These are phyloP conservation scores for Zaprionus nigranus DNA, from an alignment of 1,140 invertebrate species.

Conservation along the genomic window DNA sequence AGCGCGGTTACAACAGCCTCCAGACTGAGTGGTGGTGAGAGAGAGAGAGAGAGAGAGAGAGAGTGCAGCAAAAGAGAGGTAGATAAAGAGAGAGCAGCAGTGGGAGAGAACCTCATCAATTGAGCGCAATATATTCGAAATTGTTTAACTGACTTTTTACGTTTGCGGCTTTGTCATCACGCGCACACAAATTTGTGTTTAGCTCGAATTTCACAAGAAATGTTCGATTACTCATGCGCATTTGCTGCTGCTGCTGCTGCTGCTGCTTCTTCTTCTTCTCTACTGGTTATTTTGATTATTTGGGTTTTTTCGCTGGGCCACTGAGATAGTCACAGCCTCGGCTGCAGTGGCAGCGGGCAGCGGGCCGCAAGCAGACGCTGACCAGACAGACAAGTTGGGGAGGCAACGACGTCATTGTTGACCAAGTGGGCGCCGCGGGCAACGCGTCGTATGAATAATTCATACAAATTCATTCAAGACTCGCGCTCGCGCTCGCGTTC, in stretches of 20 bases:
- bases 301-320: slow-evolving; percentile 5
- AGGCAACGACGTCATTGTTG: slow-evolving; percentile 40
- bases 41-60: slow-evolving; percentile 1
- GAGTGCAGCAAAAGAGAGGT: slow-evolving; percentile 8
- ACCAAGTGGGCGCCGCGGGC: slow-evolving; percentile 22
- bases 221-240: slow-evolving; percentile 69
- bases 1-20: slow-evolving; percentile 16
- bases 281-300: slow-evolving; percentile 8
- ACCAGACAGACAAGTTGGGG: slow-evolving; percentile 46
- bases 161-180: slow-evolving; percentile 53
- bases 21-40: not conserved
- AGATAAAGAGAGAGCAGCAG: not conserved
- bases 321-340: not conserved
- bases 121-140: slow-evolving; percentile 37
- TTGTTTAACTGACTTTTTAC: slow-evolving; percentile 17
- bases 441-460: slow-evolving; percentile 66
- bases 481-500: not conserved
- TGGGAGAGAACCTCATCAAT: slow-evolving; percentile 22
- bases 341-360: slow-evolving; percentile 21
- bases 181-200: slow-evolving; percentile 13
- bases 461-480: slow-evolving; percentile 59
- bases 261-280: not conserved
- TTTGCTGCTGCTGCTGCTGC: not conserved
- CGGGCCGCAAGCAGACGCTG: slow-evolving; percentile 35
- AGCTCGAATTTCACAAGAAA: slow-evolving; percentile 78